phyloP scores from a whole-genome alignment of 2,888 invertebrate genomes.

The Siphlonurus alternatus region DNA sequence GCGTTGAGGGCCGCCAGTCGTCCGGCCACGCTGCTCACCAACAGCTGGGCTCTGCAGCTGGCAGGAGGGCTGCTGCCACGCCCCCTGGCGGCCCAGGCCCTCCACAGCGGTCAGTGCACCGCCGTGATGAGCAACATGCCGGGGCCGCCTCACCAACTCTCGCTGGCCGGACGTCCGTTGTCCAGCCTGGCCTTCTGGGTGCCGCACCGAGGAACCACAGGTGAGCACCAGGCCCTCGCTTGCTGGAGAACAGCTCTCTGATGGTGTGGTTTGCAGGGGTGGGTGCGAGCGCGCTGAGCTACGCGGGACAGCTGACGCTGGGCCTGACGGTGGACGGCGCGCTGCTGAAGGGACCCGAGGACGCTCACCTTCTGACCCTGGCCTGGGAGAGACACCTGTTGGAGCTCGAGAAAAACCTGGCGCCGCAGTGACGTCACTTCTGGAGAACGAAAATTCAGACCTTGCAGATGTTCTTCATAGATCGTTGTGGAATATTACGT shows the following conservation, averaged over 20 bases:
- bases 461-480: too few species aligned
- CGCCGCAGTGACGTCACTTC: too few species aligned
- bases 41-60: not conserved
- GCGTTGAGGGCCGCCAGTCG: not conserved
- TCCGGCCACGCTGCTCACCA: not conserved
- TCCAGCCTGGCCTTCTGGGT: conserved; percentile 34
- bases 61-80: conserved; percentile 29
- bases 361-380: conserved; percentile 19
- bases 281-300: conserved; percentile 32
- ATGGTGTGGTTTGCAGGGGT: conserved; percentile 23
- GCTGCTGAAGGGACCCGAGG: conserved; percentile 24
- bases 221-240: conserved; percentile 23
- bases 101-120: conserved; percentile 31
- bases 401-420: not conserved
- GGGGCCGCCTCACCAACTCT: conserved; percentile 27
- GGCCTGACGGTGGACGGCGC: conserved; percentile 31
- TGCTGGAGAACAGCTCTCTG: not conserved
- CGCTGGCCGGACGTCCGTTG: conserved; percentile 27
- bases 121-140: conserved; percentile 35
- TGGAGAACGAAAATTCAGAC: too few species aligned
- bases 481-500: too few species aligned
- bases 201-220: conserved; percentile 33
- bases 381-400: not conserved
- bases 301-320: conserved; percentile 30
- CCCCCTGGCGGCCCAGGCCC: conserved; percentile 23